These are phyloP conservation scores for Sisyra terminalis DNA, from an alignment of 2,888 invertebrate species.

Conservation along the genomic window DNA sequence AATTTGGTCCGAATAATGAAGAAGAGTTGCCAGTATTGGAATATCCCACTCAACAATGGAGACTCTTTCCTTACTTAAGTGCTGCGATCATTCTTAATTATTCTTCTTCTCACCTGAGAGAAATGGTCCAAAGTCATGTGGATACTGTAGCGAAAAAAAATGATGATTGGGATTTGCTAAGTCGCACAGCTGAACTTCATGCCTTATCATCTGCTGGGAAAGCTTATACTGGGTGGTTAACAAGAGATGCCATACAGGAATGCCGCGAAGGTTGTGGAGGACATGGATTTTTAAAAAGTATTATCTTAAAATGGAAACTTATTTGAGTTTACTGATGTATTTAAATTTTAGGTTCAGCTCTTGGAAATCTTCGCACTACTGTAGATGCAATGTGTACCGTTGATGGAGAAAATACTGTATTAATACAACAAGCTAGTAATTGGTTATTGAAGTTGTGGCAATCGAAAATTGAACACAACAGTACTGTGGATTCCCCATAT, in stretches of 20 bases:
- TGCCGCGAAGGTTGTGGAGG: constrained; percentile 91
- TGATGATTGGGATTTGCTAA: constrained; percentile 28
- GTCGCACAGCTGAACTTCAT: constrained; percentile 52
- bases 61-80: constrained; percentile 53
- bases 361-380: constrained; percentile 57
- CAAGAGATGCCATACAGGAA: constrained; percentile 78
- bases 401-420: constrained; percentile 49
- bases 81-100: constrained; percentile 18
- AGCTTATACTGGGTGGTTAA: constrained; percentile 69
- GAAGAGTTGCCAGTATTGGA: constrained; percentile 85
- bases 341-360: constrained; percentile 46
- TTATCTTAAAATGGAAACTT: too few relatives aligned
- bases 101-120: constrained; percentile 45
- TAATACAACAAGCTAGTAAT: constrained; percentile 79
- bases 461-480: constrained; percentile 29
- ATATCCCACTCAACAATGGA: constrained; percentile 78
- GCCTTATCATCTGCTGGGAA: constrained; percentile 61
- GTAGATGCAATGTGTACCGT: constrained; percentile 34
- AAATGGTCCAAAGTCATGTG: constrained; percentile 13
- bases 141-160: constrained; percentile 16
- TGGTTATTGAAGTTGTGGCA: constrained; percentile 50
- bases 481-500: constrained; percentile 40
- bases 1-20: constrained; percentile 63
- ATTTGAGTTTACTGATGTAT: too few relatives aligned
- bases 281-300: constrained; percentile 74